These are phyloP conservation scores for Frankliniella intonsa DNA, from an alignment of 2,888 invertebrate genomes.

Conservation along the genomic window DNA sequence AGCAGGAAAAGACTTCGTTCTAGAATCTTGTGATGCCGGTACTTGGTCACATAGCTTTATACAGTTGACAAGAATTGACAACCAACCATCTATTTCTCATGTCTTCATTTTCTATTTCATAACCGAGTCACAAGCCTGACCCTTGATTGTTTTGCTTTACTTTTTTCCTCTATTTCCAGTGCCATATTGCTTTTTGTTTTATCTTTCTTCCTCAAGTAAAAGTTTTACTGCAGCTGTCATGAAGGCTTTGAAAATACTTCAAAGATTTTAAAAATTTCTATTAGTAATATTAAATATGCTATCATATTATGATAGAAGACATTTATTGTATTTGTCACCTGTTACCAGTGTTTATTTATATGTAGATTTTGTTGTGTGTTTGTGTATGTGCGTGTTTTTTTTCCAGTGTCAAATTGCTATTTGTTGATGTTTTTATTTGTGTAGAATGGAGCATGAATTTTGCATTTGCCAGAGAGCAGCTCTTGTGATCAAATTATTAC, in stretches of 20 bases:
- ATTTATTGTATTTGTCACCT: constrained; percentile 25
- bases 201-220: neutral
- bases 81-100: constrained; percentile 30
- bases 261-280: constrained; percentile 36
- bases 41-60: neutral
- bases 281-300: constrained; percentile 34
- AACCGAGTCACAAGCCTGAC: neutral
- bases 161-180: constrained; percentile 35
- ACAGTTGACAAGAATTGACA: constrained; percentile 29
- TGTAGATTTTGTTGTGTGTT: constrained; percentile 28
- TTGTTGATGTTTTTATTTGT: constrained; percentile 25
- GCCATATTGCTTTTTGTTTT: constrained; percentile 4
- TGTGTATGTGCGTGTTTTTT: constrained; percentile 27
- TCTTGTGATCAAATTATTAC: constrained; percentile 11
- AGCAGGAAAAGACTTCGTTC: neutral
- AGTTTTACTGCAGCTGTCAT: constrained; percentile 33
- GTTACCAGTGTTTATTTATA: constrained; percentile 28
- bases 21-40: neutral
- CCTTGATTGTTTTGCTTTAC: constrained; percentile 29
- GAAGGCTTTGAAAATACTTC: constrained; percentile 36
- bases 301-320: constrained; percentile 1
- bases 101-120: neutral
- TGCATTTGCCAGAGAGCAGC: constrained; percentile 25
- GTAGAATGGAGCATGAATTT: constrained; percentile 23
- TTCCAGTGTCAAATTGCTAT: constrained; percentile 22